Conservation (phyloP, 2,113 vertebrate species). For the Tachysurus vachellii region DNA sequence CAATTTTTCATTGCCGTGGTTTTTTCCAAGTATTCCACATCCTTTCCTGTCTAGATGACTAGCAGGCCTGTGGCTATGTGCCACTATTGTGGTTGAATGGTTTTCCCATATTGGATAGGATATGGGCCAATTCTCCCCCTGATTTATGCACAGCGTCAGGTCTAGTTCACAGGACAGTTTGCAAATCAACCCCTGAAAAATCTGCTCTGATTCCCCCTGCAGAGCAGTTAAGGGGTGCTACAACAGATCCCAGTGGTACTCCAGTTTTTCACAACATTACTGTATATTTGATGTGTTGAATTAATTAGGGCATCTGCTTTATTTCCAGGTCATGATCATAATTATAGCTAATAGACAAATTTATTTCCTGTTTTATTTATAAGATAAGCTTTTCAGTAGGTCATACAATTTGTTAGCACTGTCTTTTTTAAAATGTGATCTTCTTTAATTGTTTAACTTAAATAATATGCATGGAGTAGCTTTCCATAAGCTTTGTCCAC, state of each 20-base stretch:
- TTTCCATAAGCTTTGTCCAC: no score
- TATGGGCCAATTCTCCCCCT: constrained; percentile 9
- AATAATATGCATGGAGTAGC: background rate
- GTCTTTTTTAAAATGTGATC: background rate
- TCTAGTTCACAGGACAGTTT: background rate
- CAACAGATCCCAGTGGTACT: background rate
- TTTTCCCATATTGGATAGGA: background rate
- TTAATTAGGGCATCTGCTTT: no score
- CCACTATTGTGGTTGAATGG: constrained; percentile 7
- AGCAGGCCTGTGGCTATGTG: constrained; percentile 4
- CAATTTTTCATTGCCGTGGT: background rate
- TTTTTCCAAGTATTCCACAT: background rate
- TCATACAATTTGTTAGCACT: background rate
- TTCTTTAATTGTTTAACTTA: background rate
- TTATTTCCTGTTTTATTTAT: background rate
- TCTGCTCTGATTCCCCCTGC: background rate
- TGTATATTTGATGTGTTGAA: background rate
- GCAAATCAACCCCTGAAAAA: background rate
- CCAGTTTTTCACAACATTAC: background rate
- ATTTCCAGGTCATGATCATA: background rate
- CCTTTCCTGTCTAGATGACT: background rate
- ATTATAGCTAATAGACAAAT: background rate
- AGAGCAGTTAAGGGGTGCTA: background rate
- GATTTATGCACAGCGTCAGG: constrained; percentile 1
- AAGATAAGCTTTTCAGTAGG: no score